Evolutionary conservation across 2,113 vertebrate species (phyloP).

Genomic region (Numenius arquata): DNA sequence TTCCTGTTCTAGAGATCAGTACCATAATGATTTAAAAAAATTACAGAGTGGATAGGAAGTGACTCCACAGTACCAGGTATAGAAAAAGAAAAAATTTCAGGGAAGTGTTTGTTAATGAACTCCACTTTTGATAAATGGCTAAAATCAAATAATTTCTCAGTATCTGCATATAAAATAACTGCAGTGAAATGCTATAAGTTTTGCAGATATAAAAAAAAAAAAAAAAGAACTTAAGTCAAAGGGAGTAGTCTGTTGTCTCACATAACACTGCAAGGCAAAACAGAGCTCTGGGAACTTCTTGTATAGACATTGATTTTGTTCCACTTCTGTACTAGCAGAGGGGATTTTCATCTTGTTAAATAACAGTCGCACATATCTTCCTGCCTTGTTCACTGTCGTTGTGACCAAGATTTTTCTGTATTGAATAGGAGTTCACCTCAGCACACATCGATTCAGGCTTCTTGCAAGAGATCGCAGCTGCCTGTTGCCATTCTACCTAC

Average conservation of each 20-base stretch:
- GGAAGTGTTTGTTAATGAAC: background rate
- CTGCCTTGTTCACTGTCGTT: background rate
- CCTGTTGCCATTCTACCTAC: background rate
- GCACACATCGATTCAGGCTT: background rate
- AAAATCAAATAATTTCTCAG: background rate
- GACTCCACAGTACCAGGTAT: background rate
- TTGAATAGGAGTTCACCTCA: background rate
- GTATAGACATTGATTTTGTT: background rate
- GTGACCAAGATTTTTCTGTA: background rate
- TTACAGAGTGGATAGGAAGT: background rate
- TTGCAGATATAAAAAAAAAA: background rate
- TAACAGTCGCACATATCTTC: background rate
- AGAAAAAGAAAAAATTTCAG: background rate
- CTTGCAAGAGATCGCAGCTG: background rate
- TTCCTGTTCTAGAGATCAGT: background rate
- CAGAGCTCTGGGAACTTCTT: background rate
- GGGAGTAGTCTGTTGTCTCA: background rate
- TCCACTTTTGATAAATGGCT: background rate
- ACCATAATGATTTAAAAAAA: background rate
- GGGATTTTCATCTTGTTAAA: background rate
- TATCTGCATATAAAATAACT: background rate
- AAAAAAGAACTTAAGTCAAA: background rate
- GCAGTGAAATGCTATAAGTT: background rate
- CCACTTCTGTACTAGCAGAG: background rate
- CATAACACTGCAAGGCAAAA: background rate